phyloP scores from a whole-genome alignment of 2,797 vertebrate genomes.

The Gephyroberyx darwinii region DNA sequence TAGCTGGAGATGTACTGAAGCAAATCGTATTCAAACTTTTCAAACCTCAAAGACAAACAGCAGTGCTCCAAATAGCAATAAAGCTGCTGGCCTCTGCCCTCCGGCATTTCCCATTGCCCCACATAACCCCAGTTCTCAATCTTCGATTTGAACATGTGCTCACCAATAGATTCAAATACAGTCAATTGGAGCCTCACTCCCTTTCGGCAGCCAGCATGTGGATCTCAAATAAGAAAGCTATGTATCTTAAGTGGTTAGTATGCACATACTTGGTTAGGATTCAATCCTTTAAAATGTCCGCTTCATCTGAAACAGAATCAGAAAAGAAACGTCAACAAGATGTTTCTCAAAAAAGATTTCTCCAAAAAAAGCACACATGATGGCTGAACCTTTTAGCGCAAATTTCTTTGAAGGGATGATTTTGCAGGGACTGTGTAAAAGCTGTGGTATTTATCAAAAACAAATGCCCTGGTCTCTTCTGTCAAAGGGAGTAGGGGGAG shows the following conservation, averaged over 20 bases:
- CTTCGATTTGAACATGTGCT: conserved; percentile 73
- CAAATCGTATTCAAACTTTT: conserved; percentile 78
- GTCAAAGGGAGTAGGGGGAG: conserved; percentile 52
- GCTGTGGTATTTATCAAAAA: conserved; percentile 68
- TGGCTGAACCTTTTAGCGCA: conserved; percentile 44
- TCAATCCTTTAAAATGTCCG: conserved; percentile 70
- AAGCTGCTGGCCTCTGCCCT: conserved; percentile 75
- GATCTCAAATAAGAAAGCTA: conserved; percentile 67
- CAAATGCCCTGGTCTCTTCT: conserved; percentile 54
- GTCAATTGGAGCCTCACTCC: conserved; percentile 73
- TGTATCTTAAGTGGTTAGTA: conserved; percentile 64
- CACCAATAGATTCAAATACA: conserved; percentile 76
- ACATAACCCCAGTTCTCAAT: conserved; percentile 60
- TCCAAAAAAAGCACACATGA: conserved; percentile 53
- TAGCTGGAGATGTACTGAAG: conserved; percentile 78
- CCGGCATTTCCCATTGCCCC: conserved; percentile 65
- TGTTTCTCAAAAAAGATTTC: conserved; percentile 47
- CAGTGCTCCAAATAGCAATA: conserved; percentile 69
- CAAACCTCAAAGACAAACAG: conserved; percentile 73
- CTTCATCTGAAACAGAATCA: conserved; percentile 67
- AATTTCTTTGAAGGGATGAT: conserved; percentile 51
- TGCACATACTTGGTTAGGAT: conserved; percentile 70
- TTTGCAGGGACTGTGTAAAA: conserved; percentile 31
- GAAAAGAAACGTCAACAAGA: conserved; percentile 73
- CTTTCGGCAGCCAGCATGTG: conserved; percentile 73